These are phyloP conservation scores for Fragum whitleyi DNA, from an alignment of 2,888 invertebrate genomes.

Conservation along the genomic window DNA sequence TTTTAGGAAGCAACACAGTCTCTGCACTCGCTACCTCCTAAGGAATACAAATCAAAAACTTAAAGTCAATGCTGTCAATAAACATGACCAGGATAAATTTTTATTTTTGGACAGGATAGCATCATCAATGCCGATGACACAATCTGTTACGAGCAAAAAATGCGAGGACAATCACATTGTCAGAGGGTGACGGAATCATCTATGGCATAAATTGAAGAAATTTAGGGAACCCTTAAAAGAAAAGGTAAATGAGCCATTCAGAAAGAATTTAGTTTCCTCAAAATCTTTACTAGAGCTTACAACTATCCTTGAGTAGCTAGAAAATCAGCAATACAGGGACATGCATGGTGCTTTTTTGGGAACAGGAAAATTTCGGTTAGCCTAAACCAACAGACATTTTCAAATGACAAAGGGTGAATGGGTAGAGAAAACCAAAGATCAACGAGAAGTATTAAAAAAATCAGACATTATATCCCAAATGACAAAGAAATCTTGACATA, in stretches of 20 bases:
- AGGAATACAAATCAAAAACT: conserved; percentile 43
- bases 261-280: background rate
- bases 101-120: conserved; percentile 32
- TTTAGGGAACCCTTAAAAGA: background rate
- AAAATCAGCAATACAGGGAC: background rate
- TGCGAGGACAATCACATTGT: background rate
- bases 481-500: too few relatives aligned
- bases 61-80: conserved; percentile 29
- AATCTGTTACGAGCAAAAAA: conserved; percentile 33
- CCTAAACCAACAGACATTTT: conserved; percentile 14
- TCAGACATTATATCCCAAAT: background rate
- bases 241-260: background rate
- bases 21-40: conserved; percentile 42
- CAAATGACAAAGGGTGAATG: conserved; percentile 27
- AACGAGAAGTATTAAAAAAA: conserved; percentile 17
- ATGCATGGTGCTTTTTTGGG: conserved; percentile 13
- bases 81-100: conserved; percentile 2
- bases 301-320: background rate
- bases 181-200: background rate
- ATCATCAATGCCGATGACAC: conserved; percentile 18
- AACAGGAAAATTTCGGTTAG: conserved; percentile 23
- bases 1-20: conserved; percentile 32
- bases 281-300: background rate
- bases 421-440: conserved; percentile 34
- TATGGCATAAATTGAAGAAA: conserved; percentile 7